Evolutionary conservation across 2,888 invertebrate genomes (phyloP).

Genomic region (Rhamphomyia laevipes): DNA sequence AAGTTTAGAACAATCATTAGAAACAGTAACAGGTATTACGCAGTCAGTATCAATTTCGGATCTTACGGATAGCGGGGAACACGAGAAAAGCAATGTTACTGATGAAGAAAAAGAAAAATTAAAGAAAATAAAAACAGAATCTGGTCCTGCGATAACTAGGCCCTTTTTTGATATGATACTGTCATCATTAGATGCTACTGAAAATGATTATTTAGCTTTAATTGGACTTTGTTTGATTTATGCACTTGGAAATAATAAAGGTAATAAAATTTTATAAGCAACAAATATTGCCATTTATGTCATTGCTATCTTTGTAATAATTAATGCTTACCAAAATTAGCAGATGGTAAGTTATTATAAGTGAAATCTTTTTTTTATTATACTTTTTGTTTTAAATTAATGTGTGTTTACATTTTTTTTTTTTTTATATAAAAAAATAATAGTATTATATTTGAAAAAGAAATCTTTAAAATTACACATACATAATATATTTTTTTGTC

Average conservation of each 20-base stretch:
- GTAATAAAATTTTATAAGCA: slow-evolving; percentile 41
- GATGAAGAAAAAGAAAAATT: slow-evolving; percentile 82
- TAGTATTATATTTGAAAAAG: no score
- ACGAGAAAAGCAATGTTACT: slow-evolving; percentile 60
- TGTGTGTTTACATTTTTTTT: slow-evolving; percentile 6
- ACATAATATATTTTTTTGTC: slow-evolving; percentile 6
- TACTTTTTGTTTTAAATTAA: slow-evolving; percentile 4
- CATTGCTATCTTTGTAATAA: no score
- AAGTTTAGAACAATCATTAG: slow-evolving; percentile 65
- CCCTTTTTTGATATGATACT: slow-evolving; percentile 82
- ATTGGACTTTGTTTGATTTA: slow-evolving; percentile 86
- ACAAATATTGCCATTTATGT: no score
- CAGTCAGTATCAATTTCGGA: slow-evolving; percentile 8
- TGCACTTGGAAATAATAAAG: slow-evolving; percentile 87
- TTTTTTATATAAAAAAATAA: background rate
- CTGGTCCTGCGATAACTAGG: slow-evolving; percentile 24
- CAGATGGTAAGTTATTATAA: no score
- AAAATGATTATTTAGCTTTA: slow-evolving; percentile 89
- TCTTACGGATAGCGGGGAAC: slow-evolving; percentile 4
- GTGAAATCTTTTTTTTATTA: slow-evolving; percentile 7
- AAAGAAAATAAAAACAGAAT: slow-evolving; percentile 23
- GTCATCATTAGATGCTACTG: slow-evolving; percentile 73
- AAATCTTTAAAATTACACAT: no score
- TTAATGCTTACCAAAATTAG: no score
- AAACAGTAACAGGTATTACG: slow-evolving; percentile 32